Base-by-base conservation (phyloP, 2,888 invertebrate genomes). In the Heteromurus nitidus region DNA sequence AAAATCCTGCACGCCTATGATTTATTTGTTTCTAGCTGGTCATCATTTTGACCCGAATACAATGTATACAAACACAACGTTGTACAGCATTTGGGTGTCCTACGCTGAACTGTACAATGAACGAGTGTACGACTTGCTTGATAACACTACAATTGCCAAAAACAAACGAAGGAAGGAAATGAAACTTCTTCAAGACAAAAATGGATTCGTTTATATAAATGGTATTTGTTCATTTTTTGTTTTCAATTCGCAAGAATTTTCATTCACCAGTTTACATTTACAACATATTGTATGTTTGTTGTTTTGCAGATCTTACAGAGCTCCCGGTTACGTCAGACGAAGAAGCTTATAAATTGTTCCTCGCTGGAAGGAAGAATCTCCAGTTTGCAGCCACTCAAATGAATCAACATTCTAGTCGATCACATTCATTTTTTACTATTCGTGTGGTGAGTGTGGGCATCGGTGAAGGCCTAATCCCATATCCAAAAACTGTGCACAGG, bases 21-120 rank as follows among this genome's bases (percentile, higher is more conserved):
- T 58, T 16, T 31, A 70, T 58, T 31, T n/a, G 7, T 36, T 44
- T 55, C 5, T 42, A 30, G 69, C 60, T n/a, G 73, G 67, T 2
- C 28, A 72, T 26, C 3, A 24, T 2, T 74, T 53, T 42, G 79
- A 79, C n/a, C 55, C 53, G 0, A 64, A 64, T 30, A 18, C 31
- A 2, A 47, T 76, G 68, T 68, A 60, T 16, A 22, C 75, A 1
- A 69, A 81, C 26, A n/a, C 75, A n/a, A 74, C 68, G 0, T n/a
- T 84, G 9, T 90, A 88, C 84, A 88, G 89, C 26, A 90, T 94
- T 0, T 95, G 96, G 96, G 92, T 97, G 18, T 95, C 96, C 0
- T 96, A 95, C 89, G 93, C 93, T 0, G 97, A 97, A 89, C 94
- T 98, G 55, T 97, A 97, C 89, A 97, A 97, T 88, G 97, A 97